phyloP scores from a whole-genome alignment of 2,113 vertebrate species.

The Clupea harengus region DNA sequence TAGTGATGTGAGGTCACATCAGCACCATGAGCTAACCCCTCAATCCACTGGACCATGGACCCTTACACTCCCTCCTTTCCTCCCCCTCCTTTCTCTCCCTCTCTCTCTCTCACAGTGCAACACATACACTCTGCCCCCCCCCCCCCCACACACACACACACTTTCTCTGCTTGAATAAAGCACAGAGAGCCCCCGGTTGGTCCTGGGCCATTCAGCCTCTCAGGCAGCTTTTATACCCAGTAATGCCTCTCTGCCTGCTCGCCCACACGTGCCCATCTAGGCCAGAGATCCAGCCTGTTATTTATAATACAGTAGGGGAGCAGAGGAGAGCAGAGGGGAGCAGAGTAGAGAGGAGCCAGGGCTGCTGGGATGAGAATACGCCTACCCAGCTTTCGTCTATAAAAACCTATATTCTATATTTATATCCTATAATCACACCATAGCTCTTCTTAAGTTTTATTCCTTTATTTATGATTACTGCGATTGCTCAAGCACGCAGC shows the following conservation, averaged over 20 bases:
- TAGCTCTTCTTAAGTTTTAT: no score
- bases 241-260: conserved; percentile 21
- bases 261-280: conserved; percentile 42
- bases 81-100: neutral
- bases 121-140: neutral
- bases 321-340: neutral
- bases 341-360: neutral
- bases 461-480: no score
- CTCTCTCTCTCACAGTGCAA: neutral
- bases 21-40: neutral
- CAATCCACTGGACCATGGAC: neutral
- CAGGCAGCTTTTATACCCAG: conserved; percentile 24
- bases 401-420: no score
- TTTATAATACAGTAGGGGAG: conserved; percentile 40
- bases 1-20: neutral
- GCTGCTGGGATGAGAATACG: neutral
- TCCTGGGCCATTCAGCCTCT: neutral
- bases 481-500: no score
- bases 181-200: neutral
- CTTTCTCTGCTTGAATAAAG: neutral
- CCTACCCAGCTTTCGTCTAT: no score
- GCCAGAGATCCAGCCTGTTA: conserved; percentile 38
- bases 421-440: no score
- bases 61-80: neutral
- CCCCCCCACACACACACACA: neutral